Base-by-base conservation (phyloP, 1,140 invertebrate species). In the Pachyrhynchus sulphureomaculatus region DNA sequence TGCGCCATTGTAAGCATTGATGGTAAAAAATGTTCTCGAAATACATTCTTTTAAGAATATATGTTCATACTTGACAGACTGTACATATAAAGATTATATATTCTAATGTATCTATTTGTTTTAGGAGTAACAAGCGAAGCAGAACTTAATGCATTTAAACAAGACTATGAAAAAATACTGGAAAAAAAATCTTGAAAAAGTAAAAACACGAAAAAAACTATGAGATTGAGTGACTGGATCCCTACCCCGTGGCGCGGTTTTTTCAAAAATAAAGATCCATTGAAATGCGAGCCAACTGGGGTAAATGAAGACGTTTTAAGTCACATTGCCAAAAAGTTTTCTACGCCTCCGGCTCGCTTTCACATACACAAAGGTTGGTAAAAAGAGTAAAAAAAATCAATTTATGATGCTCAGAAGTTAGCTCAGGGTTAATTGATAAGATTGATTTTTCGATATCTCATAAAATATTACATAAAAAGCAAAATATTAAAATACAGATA, bases 231-330 rank as follows among this genome's bases (percentile, higher is more conserved):
- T 67, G 89, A 93, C 71, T 95, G 93, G 93, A 80, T 93, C 4
- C 92, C 95, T 71, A 86, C 88, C 4, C 91, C 91, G 0, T 96
- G 93, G 93, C 84, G 82, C 17, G 86, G 84, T 17, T 88, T 86
- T 65, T 87, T 85, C 62, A 79, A 84, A 68, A 77, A 83, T 39
- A 78, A 78, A 63, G 82, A 90, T 76, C 82, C 81, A 29, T 59
- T 32, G 8, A 58, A 58, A 48, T 48, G 42, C 33, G 2, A 21
- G n/a, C 44, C 55, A 1, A 92, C 90, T 9, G 90, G 89, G 33
- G 81, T 92, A 15, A 73, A 76, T 32, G 82, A 89, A 73, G 80
- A 84, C 13, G 81, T 82, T 1, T 71, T 93, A 21, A 72, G 77
- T 3, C 83, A 88, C 53, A 89, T 93, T 72, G 85, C 88, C 9